Conservation (phyloP, 2,113 vertebrate species). For the Octodon degus region DNA sequence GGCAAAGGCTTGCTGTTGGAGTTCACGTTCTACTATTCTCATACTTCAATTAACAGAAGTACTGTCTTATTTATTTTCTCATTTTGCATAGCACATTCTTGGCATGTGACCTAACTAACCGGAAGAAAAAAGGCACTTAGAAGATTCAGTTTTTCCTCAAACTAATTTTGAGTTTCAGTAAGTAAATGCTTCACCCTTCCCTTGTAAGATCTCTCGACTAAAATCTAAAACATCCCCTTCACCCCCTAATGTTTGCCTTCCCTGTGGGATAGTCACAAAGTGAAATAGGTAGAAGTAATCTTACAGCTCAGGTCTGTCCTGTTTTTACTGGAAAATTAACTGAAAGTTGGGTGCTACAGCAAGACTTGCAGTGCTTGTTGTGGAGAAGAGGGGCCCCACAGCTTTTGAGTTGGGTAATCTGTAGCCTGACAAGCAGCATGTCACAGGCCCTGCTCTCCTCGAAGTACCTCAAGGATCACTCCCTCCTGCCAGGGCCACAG, state of each 20-base stretch:
- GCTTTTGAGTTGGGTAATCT: not conserved
- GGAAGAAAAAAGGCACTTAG: not conserved
- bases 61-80: not conserved
- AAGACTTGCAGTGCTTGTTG: not conserved
- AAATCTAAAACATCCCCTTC: conserved; percentile 26
- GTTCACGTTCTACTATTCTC: conserved; percentile 11
- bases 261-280: not conserved
- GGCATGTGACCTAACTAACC: conserved; percentile 51
- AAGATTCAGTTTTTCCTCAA: conserved; percentile 41
- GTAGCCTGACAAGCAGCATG: not conserved
- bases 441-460: not conserved
- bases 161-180: conserved; percentile 24
- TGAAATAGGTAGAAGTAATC: conserved; percentile 6
- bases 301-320: conserved; percentile 19
- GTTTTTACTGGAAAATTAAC: not conserved
- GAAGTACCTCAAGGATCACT: not conserved
- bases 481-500: fast-evolving
- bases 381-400: conserved; percentile 46
- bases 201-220: conserved; percentile 26
- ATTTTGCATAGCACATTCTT: conserved; percentile 42
- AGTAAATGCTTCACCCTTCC: not conserved
- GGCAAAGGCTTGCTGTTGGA: not conserved
- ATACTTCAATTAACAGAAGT: conserved; percentile 42
- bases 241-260: not conserved
- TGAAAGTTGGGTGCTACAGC: not conserved